A percentile compares a stretch with the other conserved stretches of the same genome.
Conservation (phyloP, 2,113 vertebrate species). For the Motacilla alba region DNA sequence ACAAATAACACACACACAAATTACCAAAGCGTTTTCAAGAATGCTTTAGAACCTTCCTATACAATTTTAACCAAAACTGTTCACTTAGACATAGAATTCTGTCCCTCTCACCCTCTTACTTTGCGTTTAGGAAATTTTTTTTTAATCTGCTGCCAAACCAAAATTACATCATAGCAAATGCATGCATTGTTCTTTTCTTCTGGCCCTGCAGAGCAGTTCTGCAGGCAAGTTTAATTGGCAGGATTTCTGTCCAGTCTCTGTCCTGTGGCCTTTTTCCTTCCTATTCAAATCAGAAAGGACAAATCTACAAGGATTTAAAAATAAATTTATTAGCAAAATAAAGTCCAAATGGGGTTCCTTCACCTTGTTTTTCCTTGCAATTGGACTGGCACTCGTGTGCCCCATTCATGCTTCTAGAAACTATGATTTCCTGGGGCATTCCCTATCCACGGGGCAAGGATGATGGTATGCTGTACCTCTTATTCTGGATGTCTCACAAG, state of each 20-base stretch:
- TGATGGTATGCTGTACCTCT: not conserved
- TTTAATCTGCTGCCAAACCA: conserved; percentile 57
- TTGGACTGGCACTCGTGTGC: not conserved
- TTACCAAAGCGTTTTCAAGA: not conserved
- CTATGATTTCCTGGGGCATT: not conserved
- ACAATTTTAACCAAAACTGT: not conserved
- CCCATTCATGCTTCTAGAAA: not conserved
- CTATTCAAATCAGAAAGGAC: not conserved
- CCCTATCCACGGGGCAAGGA: not conserved
- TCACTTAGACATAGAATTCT: conserved; percentile 12
- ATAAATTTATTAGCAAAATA: not conserved
- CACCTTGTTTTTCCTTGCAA: fast-evolving
- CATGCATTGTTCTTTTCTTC: conserved; percentile 51
- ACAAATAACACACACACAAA: not conserved
- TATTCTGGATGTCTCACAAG: not conserved
- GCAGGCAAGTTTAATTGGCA: not conserved
- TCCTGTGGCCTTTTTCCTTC: not conserved
- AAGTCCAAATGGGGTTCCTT: not conserved
- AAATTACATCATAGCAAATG: conserved; percentile 56
- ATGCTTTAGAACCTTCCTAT: not conserved
- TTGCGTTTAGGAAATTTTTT: not conserved
- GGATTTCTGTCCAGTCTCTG: conserved; percentile 5
- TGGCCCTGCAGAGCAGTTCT: not conserved
- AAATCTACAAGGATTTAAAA: not conserved
- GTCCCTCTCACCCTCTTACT: conserved; percentile 39